Evolutionary conservation across 1,140 invertebrate species (phyloP).

Genomic region (Oryzaephilus surinamensis): DNA sequence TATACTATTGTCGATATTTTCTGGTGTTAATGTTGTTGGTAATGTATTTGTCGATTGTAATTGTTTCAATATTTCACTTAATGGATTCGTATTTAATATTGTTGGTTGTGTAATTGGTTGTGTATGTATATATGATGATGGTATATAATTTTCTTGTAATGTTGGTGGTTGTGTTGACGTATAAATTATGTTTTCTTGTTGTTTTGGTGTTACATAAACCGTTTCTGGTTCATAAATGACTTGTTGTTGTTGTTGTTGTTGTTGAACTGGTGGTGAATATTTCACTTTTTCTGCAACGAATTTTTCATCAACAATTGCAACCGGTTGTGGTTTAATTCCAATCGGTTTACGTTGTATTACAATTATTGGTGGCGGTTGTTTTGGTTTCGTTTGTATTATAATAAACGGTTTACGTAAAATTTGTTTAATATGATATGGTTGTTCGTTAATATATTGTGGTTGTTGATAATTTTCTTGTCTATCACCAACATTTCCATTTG

Average conservation of each 20-base stretch:
- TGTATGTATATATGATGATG: neutral
- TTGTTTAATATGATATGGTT: constrained; percentile 4
- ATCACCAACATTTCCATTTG: constrained; percentile 3
- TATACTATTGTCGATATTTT: constrained; percentile 68
- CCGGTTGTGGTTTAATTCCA: constrained; percentile 3
- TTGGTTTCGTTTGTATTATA: constrained; percentile 1
- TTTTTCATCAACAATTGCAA: constrained; percentile 4
- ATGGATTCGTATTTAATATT: constrained; percentile 5
- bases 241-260: too few relatives aligned
- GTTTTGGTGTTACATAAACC: too few relatives aligned
- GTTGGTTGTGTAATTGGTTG: neutral
- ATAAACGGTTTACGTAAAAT: neutral
- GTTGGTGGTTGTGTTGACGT: neutral
- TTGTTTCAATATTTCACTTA: constrained; percentile 46
- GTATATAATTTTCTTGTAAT: constrained; percentile 8
- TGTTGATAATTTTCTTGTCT: neutral
- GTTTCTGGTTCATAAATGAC: too few relatives aligned
- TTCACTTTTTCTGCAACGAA: constrained; percentile 4
- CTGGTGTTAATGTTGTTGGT: constrained; percentile 58
- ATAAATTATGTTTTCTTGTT: neutral
- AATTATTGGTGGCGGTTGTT: constrained; percentile 1
- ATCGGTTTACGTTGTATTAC: too few relatives aligned
- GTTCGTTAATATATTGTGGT: too few relatives aligned
- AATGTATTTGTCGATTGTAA: constrained; percentile 60
- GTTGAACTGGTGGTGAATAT: neutral